phyloP scores from a whole-genome alignment of 2,113 vertebrate genomes.

The Callionymus lyra region DNA sequence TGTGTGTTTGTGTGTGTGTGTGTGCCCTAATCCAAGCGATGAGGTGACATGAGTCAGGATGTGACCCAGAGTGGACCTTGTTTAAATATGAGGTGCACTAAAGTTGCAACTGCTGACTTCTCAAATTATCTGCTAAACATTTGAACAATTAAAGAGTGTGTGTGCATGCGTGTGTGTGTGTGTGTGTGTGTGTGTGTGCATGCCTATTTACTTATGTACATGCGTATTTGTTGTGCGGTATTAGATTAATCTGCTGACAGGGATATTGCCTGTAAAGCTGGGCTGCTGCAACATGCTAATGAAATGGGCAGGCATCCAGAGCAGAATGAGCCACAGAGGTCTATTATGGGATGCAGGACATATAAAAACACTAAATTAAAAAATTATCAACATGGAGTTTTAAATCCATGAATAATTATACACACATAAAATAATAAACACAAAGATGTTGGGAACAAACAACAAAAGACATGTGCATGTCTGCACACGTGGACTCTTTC shows the following conservation, averaged over 20 bases:
- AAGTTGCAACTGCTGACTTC: neutral
- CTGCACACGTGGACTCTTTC: too few species aligned
- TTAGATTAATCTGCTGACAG: slow-evolving; percentile 69
- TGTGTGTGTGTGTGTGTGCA: slow-evolving; percentile 21
- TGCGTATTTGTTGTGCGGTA: slow-evolving; percentile 37
- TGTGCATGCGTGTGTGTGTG: slow-evolving; percentile 24
- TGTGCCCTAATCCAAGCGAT: neutral
- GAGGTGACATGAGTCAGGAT: too few species aligned
- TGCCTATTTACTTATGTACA: too few species aligned
- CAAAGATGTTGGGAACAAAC: too few species aligned
- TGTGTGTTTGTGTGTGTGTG: neutral
- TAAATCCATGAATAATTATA: too few species aligned
- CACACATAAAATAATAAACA: too few species aligned
- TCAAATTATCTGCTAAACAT: neutral
- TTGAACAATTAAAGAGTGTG: slow-evolving; percentile 15
- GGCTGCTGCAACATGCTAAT: slow-evolving; percentile 65
- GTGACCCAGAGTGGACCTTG: too few species aligned
- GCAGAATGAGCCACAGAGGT: slow-evolving; percentile 61
- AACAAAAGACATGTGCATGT: too few species aligned
- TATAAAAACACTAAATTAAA: too few species aligned
- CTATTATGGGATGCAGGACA: slow-evolving; percentile 28
- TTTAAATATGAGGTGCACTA: too few species aligned
- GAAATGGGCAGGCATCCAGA: slow-evolving; percentile 65
- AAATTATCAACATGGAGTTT: too few species aligned
- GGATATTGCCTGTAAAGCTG: slow-evolving; percentile 65